phyloP scores from a whole-genome alignment of 1,140 invertebrate genomes.

The Nomia melanderi region DNA sequence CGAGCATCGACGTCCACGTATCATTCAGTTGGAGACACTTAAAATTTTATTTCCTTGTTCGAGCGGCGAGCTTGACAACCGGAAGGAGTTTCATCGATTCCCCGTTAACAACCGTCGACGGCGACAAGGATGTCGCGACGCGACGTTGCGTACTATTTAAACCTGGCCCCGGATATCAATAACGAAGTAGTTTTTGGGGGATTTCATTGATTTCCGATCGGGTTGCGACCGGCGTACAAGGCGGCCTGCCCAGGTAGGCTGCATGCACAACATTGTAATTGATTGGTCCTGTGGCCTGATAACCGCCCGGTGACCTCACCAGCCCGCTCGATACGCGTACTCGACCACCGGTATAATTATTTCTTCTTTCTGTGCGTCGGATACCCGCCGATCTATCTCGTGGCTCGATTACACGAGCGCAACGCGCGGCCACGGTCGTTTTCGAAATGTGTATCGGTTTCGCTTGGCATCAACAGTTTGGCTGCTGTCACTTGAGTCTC shows the following conservation, averaged over 20 bases:
- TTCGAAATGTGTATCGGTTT: too few relatives aligned
- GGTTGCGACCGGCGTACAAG: constrained; percentile 58
- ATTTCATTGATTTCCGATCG: constrained; percentile 75
- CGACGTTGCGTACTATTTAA: constrained; percentile 61
- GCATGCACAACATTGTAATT: constrained; percentile 69
- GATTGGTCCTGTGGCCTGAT: constrained; percentile 72
- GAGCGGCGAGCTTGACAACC: not conserved
- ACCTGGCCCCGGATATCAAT: constrained; percentile 65
- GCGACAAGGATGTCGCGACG: constrained; percentile 14
- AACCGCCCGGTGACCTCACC: constrained; percentile 67
- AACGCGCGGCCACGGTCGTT: too few relatives aligned
- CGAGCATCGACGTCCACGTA: not conserved
- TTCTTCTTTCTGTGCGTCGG: constrained; percentile 50
- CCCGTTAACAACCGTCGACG: not conserved
- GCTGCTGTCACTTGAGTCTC: too few relatives aligned
- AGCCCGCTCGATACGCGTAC: constrained; percentile 64
- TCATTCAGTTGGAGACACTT: not conserved
- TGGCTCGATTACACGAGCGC: too few relatives aligned
- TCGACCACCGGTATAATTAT: constrained; percentile 66
- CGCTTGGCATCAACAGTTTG: too few relatives aligned
- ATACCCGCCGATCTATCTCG: not conserved
- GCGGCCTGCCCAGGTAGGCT: constrained; percentile 55
- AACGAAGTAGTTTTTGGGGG: constrained; percentile 72
- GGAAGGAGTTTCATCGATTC: not conserved
- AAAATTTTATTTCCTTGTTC: not conserved